Evolutionary conservation across 2,888 invertebrate genomes (phyloP), one percentile per base, ranked within the genome.

Genomic region (Platycheirus rosarum): DNA sequence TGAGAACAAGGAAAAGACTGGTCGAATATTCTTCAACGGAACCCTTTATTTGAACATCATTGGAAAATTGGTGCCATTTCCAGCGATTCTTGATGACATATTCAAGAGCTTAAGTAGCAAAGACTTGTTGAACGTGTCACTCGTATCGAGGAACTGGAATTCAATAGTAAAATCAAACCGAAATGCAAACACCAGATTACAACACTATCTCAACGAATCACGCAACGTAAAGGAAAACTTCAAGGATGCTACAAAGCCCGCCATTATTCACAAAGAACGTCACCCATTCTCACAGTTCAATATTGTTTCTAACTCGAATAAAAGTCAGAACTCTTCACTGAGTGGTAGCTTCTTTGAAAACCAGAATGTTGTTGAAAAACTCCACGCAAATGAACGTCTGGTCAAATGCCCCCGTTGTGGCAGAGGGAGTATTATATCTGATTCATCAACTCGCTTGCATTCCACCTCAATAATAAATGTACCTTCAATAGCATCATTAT

Each of bases 341-440:
- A 63, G 37, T 16, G 71, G 8, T 9, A 82, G 32, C 26, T 82
- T 82, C 9, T 32, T 2, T 13, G 82, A 71, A 44, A 82, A 82
- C 13, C 82, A 76, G 11, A 62, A 18, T 49, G 29, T 73, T 44
- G 82, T 82, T n/a, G 66, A 82, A n/a, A 71, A 76, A 2, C 23
- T 82, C 6, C 49, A 4, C 2, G 18, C 20, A 4, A 71, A 82
- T 13, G 76, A 82, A 37, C 32, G 55, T 49, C 35, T 82, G 37
- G 63, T 77, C 1, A 82, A 77, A 14, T 82, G 82, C 5, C 82
- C 82, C 7, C 76, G 76, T 7, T 82, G 82, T 44, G 20, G 23
- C 8, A 82, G 68, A 44, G 63, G 63, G 3, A 77, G 82, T 14
- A 68, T 76, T 11, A 49, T 82, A 32, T 68, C 71, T 7, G 44